phyloP scores from a whole-genome alignment of 64 coral and sea anemone genomes.

The Catalaphyllia jardinei region DNA sequence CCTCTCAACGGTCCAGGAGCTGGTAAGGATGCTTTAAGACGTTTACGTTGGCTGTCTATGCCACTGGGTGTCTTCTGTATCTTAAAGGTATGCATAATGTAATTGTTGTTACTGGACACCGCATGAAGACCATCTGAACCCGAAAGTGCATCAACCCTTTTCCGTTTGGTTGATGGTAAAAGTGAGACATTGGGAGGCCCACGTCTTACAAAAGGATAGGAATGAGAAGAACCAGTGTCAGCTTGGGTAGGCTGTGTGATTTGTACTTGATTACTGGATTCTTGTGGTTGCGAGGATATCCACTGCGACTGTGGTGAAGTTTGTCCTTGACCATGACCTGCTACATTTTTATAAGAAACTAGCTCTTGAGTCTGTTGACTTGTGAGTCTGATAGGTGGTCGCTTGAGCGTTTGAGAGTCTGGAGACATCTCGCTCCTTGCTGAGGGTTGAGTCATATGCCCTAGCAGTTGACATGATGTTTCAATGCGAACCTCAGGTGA shows the following conservation, averaged over 20 bases:
- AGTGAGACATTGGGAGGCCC: constrained; percentile 2
- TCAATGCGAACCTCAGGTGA: background rate
- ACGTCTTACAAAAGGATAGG: background rate
- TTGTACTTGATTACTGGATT: background rate
- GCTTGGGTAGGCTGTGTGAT: background rate
- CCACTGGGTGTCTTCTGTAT: background rate
- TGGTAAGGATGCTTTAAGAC: background rate
- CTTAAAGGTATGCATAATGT: constrained; percentile 40
- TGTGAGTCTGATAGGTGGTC: background rate
- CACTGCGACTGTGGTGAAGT: background rate
- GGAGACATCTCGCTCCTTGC: background rate
- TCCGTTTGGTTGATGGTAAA: background rate
- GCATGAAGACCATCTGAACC: background rate
- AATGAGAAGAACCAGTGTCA: background rate
- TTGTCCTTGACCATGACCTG: background rate
- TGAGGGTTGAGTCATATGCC: background rate
- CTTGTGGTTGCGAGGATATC: background rate
- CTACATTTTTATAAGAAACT: background rate
- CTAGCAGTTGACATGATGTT: background rate
- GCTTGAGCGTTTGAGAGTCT: background rate
- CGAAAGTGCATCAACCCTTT: background rate
- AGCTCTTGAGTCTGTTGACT: background rate
- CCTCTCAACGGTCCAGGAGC: background rate
- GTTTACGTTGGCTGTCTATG: background rate
- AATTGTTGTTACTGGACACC: constrained; percentile 2